These are phyloP conservation scores for Tychaedon coryphoeus DNA, from an alignment of 2,113 vertebrate genomes.

Conservation along the genomic window DNA sequence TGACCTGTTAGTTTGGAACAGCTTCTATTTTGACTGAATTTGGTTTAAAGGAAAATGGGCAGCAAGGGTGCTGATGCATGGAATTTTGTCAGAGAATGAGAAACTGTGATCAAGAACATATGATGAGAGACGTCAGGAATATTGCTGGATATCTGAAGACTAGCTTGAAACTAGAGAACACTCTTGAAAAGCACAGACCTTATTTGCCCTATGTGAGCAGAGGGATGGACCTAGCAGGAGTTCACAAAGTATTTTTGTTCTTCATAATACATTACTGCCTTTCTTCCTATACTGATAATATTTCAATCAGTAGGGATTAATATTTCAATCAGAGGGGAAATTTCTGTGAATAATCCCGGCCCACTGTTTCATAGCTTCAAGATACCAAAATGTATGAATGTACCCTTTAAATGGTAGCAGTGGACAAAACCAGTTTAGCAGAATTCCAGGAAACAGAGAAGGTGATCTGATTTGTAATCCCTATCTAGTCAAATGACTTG, in stretches of 20 bases:
- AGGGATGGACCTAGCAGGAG: not conserved
- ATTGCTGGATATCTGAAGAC: not conserved
- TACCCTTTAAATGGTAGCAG: not conserved
- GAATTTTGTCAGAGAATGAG: not conserved
- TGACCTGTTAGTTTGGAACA: not conserved
- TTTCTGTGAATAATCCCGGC: not conserved
- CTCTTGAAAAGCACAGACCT: not conserved
- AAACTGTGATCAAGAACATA: not conserved
- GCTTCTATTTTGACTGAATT: not conserved
- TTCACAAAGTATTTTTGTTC: not conserved
- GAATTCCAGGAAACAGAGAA: not conserved
- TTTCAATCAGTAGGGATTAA: not conserved
- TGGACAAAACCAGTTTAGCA: not conserved
- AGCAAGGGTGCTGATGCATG: not conserved
- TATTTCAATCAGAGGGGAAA: not conserved
- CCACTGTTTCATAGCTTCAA: not conserved
- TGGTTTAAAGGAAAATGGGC: not conserved
- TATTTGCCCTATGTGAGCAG: not conserved
- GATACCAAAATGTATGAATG: not conserved
- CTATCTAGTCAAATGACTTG: not conserved
- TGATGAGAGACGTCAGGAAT: not conserved
- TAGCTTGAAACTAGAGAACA: not conserved
- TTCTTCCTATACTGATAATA: not conserved
- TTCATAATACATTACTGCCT: not conserved
- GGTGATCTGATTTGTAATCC: not conserved